Evolutionary conservation across 2,113 vertebrate genomes (phyloP), one percentile per base, ranked within the genome.

Genomic region (Scortum barcoo): DNA sequence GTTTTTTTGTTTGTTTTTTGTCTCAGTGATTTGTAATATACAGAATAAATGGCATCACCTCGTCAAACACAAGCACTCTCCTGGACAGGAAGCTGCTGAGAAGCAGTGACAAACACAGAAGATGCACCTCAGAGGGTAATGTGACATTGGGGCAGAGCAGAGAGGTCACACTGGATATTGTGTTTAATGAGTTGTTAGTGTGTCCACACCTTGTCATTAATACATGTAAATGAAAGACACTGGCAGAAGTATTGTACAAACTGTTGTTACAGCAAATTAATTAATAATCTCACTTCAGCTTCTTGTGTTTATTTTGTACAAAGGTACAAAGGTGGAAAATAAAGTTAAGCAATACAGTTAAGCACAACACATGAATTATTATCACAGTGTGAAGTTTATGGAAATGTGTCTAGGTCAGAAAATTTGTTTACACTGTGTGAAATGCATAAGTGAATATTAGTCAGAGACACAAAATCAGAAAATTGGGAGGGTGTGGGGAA

Each of bases 341-440:
- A 24, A 20, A 46, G 17, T 33, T 33, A 3, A 17, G n/a, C 28
- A 60, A 72, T 17, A 48, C 61, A 65, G 73, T 81, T 67, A 65
- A 70, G 66, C 61, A 81, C 71, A 81, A 72, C 73, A 66, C 28
- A 66, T 74, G 30, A 79, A 77, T 85, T 70, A 60, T 63, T 70
- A 78, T 78, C 26, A 60, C 42, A 75, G 61, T 66, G 16, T 63
- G 13, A 70, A 36, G 22, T 85, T 61, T 77, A 74, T 58, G 57
- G 33, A 42, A 72, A 65, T 72, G 74, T 70, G 56, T 67, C 44
- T 69, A 75, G 75, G 54, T 58, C 72, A 61, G 65, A 81, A 76
- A 71, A 74, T 78, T 14, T 65, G 66, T 84, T 90, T 80, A 61
- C 72, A 28, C 28, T 54, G 58, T 63, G 69, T 17, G 63, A 78